Conservation (phyloP, 2,888 invertebrate species). For the Mythimna impura region DNA sequence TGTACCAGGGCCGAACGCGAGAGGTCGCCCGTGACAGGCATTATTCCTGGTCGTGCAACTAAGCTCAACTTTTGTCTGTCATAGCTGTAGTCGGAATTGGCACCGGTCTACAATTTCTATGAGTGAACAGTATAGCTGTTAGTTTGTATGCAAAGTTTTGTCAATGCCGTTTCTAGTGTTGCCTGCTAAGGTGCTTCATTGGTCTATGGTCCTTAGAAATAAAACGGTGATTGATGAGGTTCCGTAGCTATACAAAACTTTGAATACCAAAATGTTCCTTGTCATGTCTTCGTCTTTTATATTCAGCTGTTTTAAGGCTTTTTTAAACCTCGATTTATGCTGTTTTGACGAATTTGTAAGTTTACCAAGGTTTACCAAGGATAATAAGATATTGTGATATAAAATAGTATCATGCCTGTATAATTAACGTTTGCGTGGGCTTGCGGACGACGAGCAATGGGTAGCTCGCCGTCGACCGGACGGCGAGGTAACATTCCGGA, state of each 20-base stretch:
- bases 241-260: slow-evolving; percentile 37
- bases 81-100: too few species aligned
- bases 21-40: too few species aligned
- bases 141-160: not conserved
- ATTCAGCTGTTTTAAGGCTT: slow-evolving; percentile 3
- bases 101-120: not conserved
- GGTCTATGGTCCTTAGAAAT: slow-evolving; percentile 27
- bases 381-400: too few species aligned
- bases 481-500: too few species aligned
- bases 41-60: too few species aligned
- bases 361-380: too few species aligned
- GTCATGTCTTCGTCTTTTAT: slow-evolving; percentile 29
- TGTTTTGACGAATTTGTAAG: not conserved
- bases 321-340: not conserved
- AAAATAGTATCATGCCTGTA: too few species aligned
- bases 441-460: too few species aligned
- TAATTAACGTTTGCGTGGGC: too few species aligned
- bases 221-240: slow-evolving; percentile 60
- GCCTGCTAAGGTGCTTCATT: not conserved
- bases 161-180: not conserved
- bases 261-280: slow-evolving; percentile 24
- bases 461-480: too few species aligned
- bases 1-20: too few species aligned
- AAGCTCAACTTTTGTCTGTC: too few species aligned
- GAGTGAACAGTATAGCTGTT: not conserved